Conservation (phyloP, 1,140 invertebrate genomes). For the Dendrolimus punctatus region DNA sequence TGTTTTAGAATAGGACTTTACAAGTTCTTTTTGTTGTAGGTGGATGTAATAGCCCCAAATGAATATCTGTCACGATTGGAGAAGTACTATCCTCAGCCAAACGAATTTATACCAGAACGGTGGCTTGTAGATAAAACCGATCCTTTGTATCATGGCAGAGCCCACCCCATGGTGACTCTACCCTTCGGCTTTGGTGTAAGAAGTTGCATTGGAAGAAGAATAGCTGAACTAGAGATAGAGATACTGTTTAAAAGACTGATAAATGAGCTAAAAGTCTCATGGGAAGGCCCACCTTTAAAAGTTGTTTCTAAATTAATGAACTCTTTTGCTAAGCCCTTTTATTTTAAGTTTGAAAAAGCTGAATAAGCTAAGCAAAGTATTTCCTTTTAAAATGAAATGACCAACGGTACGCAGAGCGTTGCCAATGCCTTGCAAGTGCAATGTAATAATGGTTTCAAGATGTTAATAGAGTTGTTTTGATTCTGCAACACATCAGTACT, state of each 20-base stretch:
- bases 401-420: neutral
- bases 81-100: conserved; percentile 66
- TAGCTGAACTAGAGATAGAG: conserved; percentile 82
- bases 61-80: conserved; percentile 66
- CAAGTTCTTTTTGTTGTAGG: conserved; percentile 38
- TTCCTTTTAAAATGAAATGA: neutral
- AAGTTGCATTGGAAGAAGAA: conserved; percentile 74
- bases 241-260: conserved; percentile 75
- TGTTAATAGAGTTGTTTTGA: too few species aligned
- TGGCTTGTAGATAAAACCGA: conserved; percentile 69
- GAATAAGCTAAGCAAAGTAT: conserved; percentile 7
- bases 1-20: too few species aligned
- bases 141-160: conserved; percentile 57
- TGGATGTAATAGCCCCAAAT: conserved; percentile 67
- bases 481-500: too few species aligned
- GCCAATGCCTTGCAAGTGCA: neutral
- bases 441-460: too few species aligned
- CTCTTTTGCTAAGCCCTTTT: conserved; percentile 33
- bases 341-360: conserved; percentile 38
- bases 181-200: conserved; percentile 78
- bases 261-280: conserved; percentile 67
- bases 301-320: conserved; percentile 37
- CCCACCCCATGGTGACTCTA: conserved; percentile 73
- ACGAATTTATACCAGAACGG: conserved; percentile 74
- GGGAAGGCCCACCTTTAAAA: conserved; percentile 58